A percentile compares a stretch with the other conserved stretches of the same genome.
Conservation (phyloP, 2,888 invertebrate genomes). For the Lasius platythorax region DNA sequence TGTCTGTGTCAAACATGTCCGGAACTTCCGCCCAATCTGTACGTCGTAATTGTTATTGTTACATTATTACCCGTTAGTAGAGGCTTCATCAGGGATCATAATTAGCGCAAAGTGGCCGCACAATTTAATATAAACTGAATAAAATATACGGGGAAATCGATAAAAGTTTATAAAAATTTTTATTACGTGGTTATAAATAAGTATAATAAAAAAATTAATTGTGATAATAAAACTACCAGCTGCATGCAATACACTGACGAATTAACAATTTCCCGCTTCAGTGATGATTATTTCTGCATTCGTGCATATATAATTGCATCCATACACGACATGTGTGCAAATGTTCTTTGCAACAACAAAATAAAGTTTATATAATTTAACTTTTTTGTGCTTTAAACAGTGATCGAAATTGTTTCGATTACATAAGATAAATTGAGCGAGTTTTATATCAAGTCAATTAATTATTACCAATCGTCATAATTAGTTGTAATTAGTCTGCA, state of each 20-base stretch:
- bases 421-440: background rate
- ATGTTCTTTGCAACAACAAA: slow-evolving; percentile 1
- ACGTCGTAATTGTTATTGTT: slow-evolving; percentile 38
- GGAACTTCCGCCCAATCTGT: slow-evolving; percentile 44
- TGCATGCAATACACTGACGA: background rate
- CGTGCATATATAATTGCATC: slow-evolving; percentile 11
- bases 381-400: background rate
- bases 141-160: background rate
- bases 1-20: slow-evolving; percentile 52
- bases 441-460: slow-evolving; percentile 25
- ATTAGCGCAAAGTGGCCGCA: slow-evolving; percentile 2
- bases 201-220: slow-evolving; percentile 6
- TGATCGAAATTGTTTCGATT: background rate
- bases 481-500: slow-evolving; percentile 37
- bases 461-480: slow-evolving; percentile 27
- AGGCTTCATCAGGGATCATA: slow-evolving; percentile 7
- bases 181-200: background rate
- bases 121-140: background rate
- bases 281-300: slow-evolving; percentile 31
- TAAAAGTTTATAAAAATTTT: slow-evolving; percentile 13
- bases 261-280: slow-evolving; percentile 30
- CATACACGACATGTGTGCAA: background rate
- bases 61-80: background rate
- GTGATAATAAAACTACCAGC: background rate
- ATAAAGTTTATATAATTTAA: slow-evolving; percentile 15